Conservation (phyloP, 2,888 invertebrate genomes). For the Pegoplata infirma region DNA sequence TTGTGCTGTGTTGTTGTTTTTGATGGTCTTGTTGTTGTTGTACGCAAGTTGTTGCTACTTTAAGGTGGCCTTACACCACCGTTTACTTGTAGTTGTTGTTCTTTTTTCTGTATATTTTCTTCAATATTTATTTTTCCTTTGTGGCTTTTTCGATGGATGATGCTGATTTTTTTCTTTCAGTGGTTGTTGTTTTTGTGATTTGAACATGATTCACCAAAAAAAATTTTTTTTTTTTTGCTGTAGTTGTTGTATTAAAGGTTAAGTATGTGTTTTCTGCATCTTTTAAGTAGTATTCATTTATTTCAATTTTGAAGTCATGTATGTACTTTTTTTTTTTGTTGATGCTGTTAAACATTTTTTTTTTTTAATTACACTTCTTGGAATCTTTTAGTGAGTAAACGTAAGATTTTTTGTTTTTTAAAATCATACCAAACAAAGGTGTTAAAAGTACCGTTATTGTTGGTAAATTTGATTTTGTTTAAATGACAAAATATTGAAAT, state of each 20-base stretch:
- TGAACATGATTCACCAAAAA: conserved; percentile 62
- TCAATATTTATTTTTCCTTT: neutral
- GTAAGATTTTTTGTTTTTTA: conserved; percentile 1
- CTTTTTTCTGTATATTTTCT: neutral
- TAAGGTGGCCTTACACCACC: neutral
- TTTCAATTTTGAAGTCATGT: conserved; percentile 28
- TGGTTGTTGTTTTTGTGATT: conserved; percentile 51
- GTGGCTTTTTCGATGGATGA: neutral
- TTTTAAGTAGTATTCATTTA: conserved; percentile 35
- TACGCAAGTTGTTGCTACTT: conserved; percentile 10
- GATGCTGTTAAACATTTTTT: conserved; percentile 4
- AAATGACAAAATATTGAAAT: too few species aligned
- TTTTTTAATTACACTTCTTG: conserved; percentile 42
- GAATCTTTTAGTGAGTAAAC: conserved; percentile 14
- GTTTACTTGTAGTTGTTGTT: conserved; percentile 33
- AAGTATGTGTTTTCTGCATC: conserved; percentile 35
- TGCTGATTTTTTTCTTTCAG: neutral
- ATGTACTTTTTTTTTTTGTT: conserved; percentile 1
- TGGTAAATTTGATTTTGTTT: too few species aligned
- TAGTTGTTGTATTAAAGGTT: conserved; percentile 15
- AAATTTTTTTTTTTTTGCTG: too few species aligned
- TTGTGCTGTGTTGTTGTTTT: too few species aligned
- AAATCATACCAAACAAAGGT: conserved; percentile 1
- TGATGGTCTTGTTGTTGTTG: conserved; percentile 25
- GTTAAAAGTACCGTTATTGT: conserved; percentile 29